Evolutionary conservation across 2,888 invertebrate genomes (phyloP).

Genomic region (Orchestes rusci): DNA sequence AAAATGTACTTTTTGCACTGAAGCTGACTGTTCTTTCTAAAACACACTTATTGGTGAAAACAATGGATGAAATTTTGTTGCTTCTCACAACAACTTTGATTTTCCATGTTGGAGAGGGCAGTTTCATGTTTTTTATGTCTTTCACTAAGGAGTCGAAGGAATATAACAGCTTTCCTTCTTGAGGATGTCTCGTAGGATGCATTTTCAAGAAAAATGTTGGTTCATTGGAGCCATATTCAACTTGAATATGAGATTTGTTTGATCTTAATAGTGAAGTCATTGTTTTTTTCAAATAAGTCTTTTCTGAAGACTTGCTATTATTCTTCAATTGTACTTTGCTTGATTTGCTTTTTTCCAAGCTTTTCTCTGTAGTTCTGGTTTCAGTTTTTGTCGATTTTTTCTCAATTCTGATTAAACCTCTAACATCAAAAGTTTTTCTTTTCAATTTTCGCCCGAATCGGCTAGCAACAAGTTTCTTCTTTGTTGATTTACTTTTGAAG

Average conservation of each 20-base stretch:
- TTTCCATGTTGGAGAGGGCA: conserved; percentile 32
- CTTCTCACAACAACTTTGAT: conserved; percentile 34
- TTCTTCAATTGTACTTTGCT: background rate
- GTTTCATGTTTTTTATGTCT: conserved; percentile 33
- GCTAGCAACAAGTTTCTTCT: conserved; percentile 15
- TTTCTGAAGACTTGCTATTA: background rate
- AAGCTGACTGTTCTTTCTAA: conserved; percentile 31
- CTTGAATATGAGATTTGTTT: conserved; percentile 18
- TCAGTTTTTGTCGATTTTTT: background rate
- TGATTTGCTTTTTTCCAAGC: background rate
- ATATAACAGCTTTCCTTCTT: conserved; percentile 27
- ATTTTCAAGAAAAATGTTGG: conserved; percentile 27
- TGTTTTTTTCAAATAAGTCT: background rate
- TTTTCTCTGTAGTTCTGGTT: conserved; percentile 5
- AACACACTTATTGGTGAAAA: conserved; percentile 31
- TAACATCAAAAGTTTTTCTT: conserved; percentile 13
- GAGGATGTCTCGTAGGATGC: conserved; percentile 12
- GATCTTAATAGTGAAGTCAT: background rate
- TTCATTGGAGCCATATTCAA: conserved; percentile 18
- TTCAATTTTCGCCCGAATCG: conserved; percentile 23
- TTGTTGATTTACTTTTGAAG: conserved; percentile 14
- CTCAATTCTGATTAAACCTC: conserved; percentile 3
- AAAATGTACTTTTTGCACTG: conserved; percentile 28
- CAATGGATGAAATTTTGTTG: conserved; percentile 31
- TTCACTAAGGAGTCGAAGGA: conserved; percentile 31